phyloP scores from a whole-genome alignment of 1,140 invertebrate species.

The Dendroctonus ponderosae region DNA sequence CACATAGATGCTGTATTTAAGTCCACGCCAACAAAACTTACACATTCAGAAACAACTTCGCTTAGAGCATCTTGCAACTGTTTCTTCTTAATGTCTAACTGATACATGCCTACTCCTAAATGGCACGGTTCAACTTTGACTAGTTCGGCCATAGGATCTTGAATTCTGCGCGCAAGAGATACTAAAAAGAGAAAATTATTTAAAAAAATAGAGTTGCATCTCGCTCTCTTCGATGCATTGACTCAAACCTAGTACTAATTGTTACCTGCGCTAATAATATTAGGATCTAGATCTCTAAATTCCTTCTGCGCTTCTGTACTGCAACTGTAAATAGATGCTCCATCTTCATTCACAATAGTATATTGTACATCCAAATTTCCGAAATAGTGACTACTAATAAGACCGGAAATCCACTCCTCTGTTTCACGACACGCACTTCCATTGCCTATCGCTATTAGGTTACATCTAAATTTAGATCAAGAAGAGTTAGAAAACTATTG shows the following conservation, averaged over 20 bases:
- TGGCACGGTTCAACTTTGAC: slow-evolving; percentile 92
- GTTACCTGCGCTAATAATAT: slow-evolving; percentile 73
- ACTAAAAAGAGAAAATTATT: slow-evolving; percentile 51
- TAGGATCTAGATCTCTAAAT: slow-evolving; percentile 77
- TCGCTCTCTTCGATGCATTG: slow-evolving; percentile 1
- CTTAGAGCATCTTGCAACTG: slow-evolving; percentile 71
- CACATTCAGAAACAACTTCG: slow-evolving; percentile 75
- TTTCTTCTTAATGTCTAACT: slow-evolving; percentile 83
- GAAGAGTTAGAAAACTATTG: too few species aligned
- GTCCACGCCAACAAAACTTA: slow-evolving; percentile 90
- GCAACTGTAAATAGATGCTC: slow-evolving; percentile 88
- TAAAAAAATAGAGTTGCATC: background rate
- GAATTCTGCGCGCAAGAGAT: slow-evolving; percentile 81
- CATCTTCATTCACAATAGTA: slow-evolving; percentile 84
- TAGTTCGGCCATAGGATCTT: slow-evolving; percentile 86
- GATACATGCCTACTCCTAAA: slow-evolving; percentile 89
- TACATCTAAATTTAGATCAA: slow-evolving; percentile 54
- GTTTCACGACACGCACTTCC: slow-evolving; percentile 86
- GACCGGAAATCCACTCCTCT: slow-evolving; percentile 68
- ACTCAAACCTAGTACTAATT: background rate
- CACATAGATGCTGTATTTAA: slow-evolving; percentile 80
- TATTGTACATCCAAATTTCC: slow-evolving; percentile 62
- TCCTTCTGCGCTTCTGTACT: slow-evolving; percentile 80
- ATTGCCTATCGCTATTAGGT: slow-evolving; percentile 81
- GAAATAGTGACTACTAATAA: slow-evolving; percentile 61